Percentiles rank a stretch among this genome's conserved stretches.
phyloP scores from a whole-genome alignment of 1,140 invertebrate genomes.

The Nylanderia fulva region DNA sequence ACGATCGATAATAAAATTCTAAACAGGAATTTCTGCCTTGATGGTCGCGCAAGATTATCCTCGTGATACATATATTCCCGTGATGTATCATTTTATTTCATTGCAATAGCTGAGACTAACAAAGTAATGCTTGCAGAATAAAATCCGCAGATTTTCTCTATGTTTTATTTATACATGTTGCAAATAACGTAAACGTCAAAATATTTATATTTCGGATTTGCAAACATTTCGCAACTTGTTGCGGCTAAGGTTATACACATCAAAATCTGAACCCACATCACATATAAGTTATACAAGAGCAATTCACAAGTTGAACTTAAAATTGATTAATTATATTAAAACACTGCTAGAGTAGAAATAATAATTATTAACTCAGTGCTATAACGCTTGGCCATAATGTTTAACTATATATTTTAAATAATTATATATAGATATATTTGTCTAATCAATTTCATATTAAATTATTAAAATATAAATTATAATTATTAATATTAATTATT shows the following conservation, averaged over 20 bases:
- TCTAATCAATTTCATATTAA: not conserved
- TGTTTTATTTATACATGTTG: not conserved
- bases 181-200: slow-evolving; percentile 15
- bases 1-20: slow-evolving; percentile 41
- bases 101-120: not conserved
- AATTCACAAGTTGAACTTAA: slow-evolving; percentile 18
- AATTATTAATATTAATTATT: too few relatives aligned
- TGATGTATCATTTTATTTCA: not conserved
- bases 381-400: not conserved
- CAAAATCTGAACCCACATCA: slow-evolving; percentile 4
- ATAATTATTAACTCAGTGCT: not conserved
- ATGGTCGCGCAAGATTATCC: slow-evolving; percentile 15
- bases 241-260: not conserved
- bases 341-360: not conserved
- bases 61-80: not conserved
- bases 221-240: slow-evolving; percentile 25
- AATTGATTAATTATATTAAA: not conserved
- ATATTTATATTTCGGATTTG: slow-evolving; percentile 14
- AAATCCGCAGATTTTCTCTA: not conserved
- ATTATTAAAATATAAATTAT: not conserved
- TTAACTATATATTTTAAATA: not conserved
- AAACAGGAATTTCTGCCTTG: slow-evolving; percentile 43
- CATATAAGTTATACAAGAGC: not conserved
- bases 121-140: not conserved
- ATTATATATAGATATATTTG: not conserved